Percentiles rank a stretch among this genome's conserved stretches.
Conservation (phyloP, 1,140 invertebrate genomes). For the Halyomorpha halys region DNA sequence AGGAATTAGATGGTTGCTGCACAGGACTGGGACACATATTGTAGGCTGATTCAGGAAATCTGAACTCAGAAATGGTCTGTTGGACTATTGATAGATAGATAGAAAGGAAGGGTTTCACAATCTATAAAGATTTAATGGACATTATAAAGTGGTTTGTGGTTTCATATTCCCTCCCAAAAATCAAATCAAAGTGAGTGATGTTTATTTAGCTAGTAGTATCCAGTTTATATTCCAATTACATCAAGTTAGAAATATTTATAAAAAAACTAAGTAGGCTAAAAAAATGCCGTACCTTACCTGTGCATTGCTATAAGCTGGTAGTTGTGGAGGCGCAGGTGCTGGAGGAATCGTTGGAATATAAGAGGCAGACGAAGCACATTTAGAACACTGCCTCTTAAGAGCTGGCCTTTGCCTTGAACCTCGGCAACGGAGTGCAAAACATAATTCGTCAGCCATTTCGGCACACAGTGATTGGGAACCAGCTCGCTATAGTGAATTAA, state of each 20-base stretch:
- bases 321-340: slow-evolving; percentile 34
- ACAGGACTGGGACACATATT: too few species aligned
- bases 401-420: slow-evolving; percentile 54
- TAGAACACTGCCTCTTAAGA: slow-evolving; percentile 52
- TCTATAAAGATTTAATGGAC: too few species aligned
- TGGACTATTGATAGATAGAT: too few species aligned
- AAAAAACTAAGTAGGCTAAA: too few species aligned
- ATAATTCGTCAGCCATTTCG: slow-evolving; percentile 69
- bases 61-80: too few species aligned
- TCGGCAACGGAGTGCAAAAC: slow-evolving; percentile 61
- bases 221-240: neutral
- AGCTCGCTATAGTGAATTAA: slow-evolving; percentile 2
- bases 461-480: slow-evolving; percentile 58
- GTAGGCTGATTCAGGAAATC: too few species aligned
- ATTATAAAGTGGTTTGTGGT: too few species aligned
- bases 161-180: too few species aligned
- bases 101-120: too few species aligned
- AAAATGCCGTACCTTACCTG: slow-evolving; percentile 25
- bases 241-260: neutral
- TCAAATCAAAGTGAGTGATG: too few species aligned
- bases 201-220: too few species aligned
- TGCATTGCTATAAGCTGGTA: slow-evolving; percentile 21
- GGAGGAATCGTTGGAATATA: slow-evolving; percentile 40
- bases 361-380: slow-evolving; percentile 45
- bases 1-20: too few species aligned